phyloP scores from a whole-genome alignment of 2,888 invertebrate species.

The Mellilla xanthometata region DNA sequence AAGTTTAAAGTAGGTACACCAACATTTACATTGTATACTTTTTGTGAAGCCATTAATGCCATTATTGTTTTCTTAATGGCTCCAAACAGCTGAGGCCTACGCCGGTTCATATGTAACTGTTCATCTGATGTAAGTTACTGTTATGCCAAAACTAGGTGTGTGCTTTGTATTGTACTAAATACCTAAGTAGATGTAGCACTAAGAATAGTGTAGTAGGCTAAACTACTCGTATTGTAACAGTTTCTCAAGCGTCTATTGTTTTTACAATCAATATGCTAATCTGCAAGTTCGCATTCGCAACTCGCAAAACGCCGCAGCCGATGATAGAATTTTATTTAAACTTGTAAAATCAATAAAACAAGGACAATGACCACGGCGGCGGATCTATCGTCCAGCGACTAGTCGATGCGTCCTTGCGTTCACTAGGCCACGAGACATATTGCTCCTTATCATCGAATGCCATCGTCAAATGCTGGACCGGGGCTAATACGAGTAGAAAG shows the following conservation, averaged over 20 bases:
- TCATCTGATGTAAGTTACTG: slow-evolving; percentile 35
- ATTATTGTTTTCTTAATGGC: slow-evolving; percentile 24
- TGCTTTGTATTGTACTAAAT: slow-evolving; percentile 6
- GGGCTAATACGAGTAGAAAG: slow-evolving; percentile 55
- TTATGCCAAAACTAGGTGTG: slow-evolving; percentile 33
- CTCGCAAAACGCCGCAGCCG: slow-evolving; percentile 20
- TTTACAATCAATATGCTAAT: slow-evolving; percentile 30
- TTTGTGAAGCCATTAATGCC: slow-evolving; percentile 14
- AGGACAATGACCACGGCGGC: slow-evolving; percentile 34
- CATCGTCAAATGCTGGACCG: slow-evolving; percentile 60
- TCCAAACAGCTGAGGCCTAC: slow-evolving; percentile 44
- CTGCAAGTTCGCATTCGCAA: slow-evolving; percentile 27
- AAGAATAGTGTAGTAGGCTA: no score
- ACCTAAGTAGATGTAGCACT: neutral
- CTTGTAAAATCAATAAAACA: slow-evolving; percentile 31
- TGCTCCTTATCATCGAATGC: slow-evolving; percentile 71
- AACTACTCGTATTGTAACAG: slow-evolving; percentile 6
- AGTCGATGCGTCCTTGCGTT: slow-evolving; percentile 70
- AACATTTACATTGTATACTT: slow-evolving; percentile 15
- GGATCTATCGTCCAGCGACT: slow-evolving; percentile 43
- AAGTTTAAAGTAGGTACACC: neutral
- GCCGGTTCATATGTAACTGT: slow-evolving; percentile 42
- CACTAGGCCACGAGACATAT: slow-evolving; percentile 53
- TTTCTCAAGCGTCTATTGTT: slow-evolving; percentile 34
- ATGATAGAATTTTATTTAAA: slow-evolving; percentile 36